Evolutionary conservation across 2,113 vertebrate species (phyloP).

Genomic region (Lagopus muta): DNA sequence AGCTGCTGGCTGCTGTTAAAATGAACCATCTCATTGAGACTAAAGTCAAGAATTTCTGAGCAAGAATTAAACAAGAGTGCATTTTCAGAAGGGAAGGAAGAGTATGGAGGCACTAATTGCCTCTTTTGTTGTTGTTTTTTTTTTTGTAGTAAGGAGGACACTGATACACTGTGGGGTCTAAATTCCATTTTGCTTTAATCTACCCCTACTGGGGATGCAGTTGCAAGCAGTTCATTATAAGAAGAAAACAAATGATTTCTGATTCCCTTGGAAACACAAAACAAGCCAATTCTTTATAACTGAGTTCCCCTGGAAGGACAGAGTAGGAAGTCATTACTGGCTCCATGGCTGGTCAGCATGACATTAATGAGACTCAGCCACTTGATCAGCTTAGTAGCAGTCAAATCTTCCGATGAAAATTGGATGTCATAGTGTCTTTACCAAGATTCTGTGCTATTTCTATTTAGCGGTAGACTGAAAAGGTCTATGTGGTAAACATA

Average conservation of each 20-base stretch:
- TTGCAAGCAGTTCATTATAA: not conserved
- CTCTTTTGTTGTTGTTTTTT: not conserved
- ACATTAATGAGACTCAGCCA: fast-evolving
- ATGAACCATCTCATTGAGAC: not conserved
- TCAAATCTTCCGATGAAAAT: not conserved
- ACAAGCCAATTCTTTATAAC: not conserved
- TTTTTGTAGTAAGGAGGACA: not conserved
- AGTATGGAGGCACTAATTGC: not conserved
- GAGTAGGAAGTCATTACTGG: not conserved
- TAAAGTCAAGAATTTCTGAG: conserved; percentile 4
- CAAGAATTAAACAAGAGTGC: not conserved
- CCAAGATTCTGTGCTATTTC: not conserved
- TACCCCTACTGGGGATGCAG: not conserved
- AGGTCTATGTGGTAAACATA: not conserved
- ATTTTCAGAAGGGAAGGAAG: not conserved
- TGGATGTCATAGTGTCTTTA: not conserved
- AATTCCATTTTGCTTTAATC: not conserved
- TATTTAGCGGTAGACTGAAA: not conserved
- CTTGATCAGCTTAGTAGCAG: not conserved
- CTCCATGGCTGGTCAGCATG: not conserved
- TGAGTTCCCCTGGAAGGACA: not conserved
- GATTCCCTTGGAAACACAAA: not conserved
- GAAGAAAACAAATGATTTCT: not conserved
- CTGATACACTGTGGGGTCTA: not conserved
- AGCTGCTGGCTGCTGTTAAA: not conserved